Conservation (phyloP, 2,113 vertebrate genomes). For the Xenopus borealis region DNA sequence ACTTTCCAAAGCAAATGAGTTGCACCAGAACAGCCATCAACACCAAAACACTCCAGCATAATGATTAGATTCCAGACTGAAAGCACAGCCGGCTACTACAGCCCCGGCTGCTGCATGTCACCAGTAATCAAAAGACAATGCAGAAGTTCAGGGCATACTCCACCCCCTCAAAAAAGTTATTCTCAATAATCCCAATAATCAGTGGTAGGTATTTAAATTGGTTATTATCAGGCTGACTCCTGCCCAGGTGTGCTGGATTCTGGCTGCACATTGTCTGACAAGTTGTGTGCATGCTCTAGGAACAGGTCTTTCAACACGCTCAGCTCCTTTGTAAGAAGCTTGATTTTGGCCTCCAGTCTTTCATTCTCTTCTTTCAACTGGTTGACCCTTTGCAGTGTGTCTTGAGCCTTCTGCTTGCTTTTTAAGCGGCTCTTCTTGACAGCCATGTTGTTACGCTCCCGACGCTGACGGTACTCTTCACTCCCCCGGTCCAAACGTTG, state of each 20-base stretch:
- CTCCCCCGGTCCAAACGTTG: conserved; percentile 82
- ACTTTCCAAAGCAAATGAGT: neutral
- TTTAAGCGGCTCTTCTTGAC: conserved; percentile 97
- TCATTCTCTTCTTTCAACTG: conserved; percentile 98
- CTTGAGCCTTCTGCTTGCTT: conserved; percentile 96
- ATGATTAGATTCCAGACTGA: neutral
- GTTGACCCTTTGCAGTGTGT: conserved; percentile 91
- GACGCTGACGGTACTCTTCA: conserved; percentile 87
- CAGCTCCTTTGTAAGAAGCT: conserved; percentile 94
- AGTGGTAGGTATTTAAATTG: too few relatives aligned
- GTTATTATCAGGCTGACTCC: conserved; percentile 27
- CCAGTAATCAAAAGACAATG: too few relatives aligned
- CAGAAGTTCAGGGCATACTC: too few relatives aligned
- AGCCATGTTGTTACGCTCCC: conserved; percentile 96
- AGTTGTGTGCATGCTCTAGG: conserved; percentile 87
- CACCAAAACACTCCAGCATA: neutral
- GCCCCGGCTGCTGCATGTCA: too few relatives aligned
- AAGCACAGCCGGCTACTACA: neutral
- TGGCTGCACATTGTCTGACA: conserved; percentile 80
- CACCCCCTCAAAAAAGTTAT: too few relatives aligned
- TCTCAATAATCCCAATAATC: too few relatives aligned
- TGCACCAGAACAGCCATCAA: neutral
- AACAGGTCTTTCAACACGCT: conserved; percentile 98
- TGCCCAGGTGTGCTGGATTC: conserved; percentile 57
- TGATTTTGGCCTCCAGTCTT: conserved; percentile 96